A percentile compares a stretch with the other conserved stretches of the same genome.
phyloP scores from a whole-genome alignment of 1,140 invertebrate genomes.

The Ectropis grisescens region DNA sequence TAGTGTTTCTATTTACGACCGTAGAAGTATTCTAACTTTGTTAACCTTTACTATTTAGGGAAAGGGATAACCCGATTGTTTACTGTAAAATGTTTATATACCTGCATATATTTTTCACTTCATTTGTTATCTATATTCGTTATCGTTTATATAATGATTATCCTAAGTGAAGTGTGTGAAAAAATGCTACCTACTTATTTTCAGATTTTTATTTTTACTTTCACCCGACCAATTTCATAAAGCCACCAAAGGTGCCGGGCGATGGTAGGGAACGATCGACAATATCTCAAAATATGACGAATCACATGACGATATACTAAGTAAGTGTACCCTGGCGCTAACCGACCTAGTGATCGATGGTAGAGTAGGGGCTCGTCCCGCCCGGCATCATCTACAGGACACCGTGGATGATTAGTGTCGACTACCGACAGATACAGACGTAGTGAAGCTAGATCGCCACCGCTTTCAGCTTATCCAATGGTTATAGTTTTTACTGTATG shows the following conservation, averaged over 20 bases:
- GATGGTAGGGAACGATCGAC: constrained; percentile 47
- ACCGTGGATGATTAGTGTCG: constrained; percentile 38
- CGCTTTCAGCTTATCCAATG: constrained; percentile 56
- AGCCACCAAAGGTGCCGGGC: constrained; percentile 37
- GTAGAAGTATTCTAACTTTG: constrained; percentile 49
- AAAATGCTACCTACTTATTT: constrained; percentile 67
- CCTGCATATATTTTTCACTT: constrained; percentile 42
- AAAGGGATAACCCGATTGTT: constrained; percentile 44
- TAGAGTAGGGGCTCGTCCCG: constrained; percentile 46
- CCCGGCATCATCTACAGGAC: constrained; percentile 33
- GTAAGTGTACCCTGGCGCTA: constrained; percentile 51
- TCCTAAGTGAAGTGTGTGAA: constrained; percentile 61
- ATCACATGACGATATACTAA: constrained; percentile 28
- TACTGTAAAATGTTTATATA: constrained; percentile 47
- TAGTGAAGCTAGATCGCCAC: constrained; percentile 48
- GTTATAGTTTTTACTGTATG: too few species aligned
- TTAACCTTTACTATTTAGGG: constrained; percentile 53
- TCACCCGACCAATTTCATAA: constrained; percentile 61
- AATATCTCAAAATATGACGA: constrained; percentile 41
- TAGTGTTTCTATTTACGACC: constrained; percentile 54
- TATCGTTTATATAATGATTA: constrained; percentile 50
- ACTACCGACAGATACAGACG: constrained; percentile 20
- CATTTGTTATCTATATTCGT: constrained; percentile 53
- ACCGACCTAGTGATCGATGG: constrained; percentile 48
- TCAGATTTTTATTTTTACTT: constrained; percentile 69